phyloP scores from a whole-genome alignment of 2,797 vertebrate genomes.

The Falco biarmicus region DNA sequence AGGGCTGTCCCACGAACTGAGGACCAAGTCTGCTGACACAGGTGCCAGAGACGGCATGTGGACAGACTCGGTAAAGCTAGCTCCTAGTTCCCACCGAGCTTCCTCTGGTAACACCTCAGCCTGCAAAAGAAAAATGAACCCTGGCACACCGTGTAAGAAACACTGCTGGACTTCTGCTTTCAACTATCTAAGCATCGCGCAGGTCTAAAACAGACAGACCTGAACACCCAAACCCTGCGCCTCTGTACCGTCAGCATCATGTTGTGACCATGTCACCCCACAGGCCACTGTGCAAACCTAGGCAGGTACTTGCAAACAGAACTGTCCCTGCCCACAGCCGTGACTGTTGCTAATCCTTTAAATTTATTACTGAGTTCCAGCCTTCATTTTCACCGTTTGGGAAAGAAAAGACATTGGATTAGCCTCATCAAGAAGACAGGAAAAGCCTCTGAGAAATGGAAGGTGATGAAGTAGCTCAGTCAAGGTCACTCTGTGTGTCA shows the following conservation, averaged over 20 bases:
- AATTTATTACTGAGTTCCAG: background rate
- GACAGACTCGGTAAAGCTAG: background rate
- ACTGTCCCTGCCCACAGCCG: background rate
- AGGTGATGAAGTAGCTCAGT: background rate
- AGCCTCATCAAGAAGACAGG: background rate
- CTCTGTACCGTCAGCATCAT: background rate
- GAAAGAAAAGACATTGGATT: background rate
- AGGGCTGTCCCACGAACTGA: background rate
- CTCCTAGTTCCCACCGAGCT: background rate
- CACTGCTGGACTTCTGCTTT: background rate
- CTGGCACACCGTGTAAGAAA: background rate
- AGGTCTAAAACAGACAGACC: background rate
- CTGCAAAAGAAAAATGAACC: background rate
- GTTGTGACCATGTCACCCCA: background rate
- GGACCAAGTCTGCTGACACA: background rate
- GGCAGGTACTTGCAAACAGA: background rate
- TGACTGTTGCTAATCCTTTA: background rate
- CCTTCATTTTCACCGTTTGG: background rate
- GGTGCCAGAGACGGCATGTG: accelerated
- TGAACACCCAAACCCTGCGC: background rate
- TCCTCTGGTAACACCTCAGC: background rate
- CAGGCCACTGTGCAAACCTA: background rate
- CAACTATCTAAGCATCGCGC: background rate
- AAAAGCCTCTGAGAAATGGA: background rate
- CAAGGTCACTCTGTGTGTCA: background rate